Base-by-base conservation (phyloP, 1,140 invertebrate genomes). In the Hydropsyche tenuis region DNA sequence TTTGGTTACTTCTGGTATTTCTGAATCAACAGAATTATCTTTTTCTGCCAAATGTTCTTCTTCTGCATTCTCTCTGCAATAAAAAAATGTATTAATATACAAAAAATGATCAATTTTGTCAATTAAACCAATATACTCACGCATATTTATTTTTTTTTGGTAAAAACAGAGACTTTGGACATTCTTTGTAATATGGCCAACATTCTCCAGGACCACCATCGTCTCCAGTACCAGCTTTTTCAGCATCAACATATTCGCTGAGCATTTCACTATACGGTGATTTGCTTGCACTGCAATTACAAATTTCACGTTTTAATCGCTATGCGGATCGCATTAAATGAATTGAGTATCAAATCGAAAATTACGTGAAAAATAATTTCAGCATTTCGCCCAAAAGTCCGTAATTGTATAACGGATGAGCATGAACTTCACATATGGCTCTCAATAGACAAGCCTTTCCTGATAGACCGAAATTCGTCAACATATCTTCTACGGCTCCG, bases 381-480 rank as follows among this genome's bases (percentile, higher is more conserved):
- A 93, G 85, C 78, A 93, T 88, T 86, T 94, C 92, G 0, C 92
- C 92, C 20, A 94, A 80, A 14, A 94, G 86, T 7, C 93, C 92
- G 76, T 92, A 93, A 78, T 91, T 91, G 42, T 85, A 87, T n/a
- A 93, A 78, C 0, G 91, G 90, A 79, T 93, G 89, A 4, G 93
- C 91, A 75, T 94, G 93, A 43, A 94, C 89, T 82, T 95, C 93
- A 78, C 94, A 95, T 63, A 95, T 94, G 2, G 93, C 92, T 73
- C 94, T 84, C 45, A 95, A 82, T 1, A 95, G 80, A 80, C 94
- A 95, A 6, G 93, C 91, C 80, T 90, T 93, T 1, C 93, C 94
- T 73, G 93, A 88, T 82, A 94, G 82, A 2, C 93, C 93, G 69
- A 94, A 90, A 75, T 90, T 92, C 14, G 86, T 84, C 4, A 94